phyloP scores from a whole-genome alignment of 1,140 invertebrate genomes.

The Stegodyphus mimosarum region DNA sequence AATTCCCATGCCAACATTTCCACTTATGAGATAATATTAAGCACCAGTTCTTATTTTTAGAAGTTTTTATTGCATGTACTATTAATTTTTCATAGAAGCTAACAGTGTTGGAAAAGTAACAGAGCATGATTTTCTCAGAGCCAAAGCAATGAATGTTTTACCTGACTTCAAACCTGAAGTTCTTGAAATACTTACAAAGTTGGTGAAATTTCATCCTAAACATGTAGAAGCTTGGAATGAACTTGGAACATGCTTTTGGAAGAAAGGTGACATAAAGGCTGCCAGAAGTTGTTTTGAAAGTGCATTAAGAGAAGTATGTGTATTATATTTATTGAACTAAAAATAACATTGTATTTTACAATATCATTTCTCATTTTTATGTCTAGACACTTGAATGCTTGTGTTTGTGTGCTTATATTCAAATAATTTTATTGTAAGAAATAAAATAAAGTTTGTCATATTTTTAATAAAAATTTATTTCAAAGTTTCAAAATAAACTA shows the following conservation, averaged over 20 bases:
- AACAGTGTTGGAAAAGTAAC: constrained; percentile 72
- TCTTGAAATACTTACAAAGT: constrained; percentile 80
- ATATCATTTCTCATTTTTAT: too few species aligned
- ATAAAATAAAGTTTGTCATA: too few species aligned
- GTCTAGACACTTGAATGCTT: too few species aligned
- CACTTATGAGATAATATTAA: too few species aligned
- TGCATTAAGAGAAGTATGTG: constrained; percentile 80
- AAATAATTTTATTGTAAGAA: too few species aligned
- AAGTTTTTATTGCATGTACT: not conserved
- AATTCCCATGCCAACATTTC: too few species aligned
- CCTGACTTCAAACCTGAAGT: constrained; percentile 77
- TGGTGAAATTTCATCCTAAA: constrained; percentile 86
- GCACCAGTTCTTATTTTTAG: too few species aligned
- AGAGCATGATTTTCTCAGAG: constrained; percentile 80
- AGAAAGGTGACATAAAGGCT: constrained; percentile 82
- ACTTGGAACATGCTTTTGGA: constrained; percentile 90
- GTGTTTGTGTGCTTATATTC: too few species aligned
- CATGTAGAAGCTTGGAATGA: constrained; percentile 89
- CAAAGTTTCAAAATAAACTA: too few species aligned
- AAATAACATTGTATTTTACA: not conserved
- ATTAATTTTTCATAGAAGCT: constrained; percentile 49
- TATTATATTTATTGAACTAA: constrained; percentile 23
- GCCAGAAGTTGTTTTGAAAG: constrained; percentile 88
- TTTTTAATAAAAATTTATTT: too few species aligned
- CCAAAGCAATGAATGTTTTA: constrained; percentile 81